Conservation (phyloP, 2,888 invertebrate genomes). For the Uloborus plumipes region DNA sequence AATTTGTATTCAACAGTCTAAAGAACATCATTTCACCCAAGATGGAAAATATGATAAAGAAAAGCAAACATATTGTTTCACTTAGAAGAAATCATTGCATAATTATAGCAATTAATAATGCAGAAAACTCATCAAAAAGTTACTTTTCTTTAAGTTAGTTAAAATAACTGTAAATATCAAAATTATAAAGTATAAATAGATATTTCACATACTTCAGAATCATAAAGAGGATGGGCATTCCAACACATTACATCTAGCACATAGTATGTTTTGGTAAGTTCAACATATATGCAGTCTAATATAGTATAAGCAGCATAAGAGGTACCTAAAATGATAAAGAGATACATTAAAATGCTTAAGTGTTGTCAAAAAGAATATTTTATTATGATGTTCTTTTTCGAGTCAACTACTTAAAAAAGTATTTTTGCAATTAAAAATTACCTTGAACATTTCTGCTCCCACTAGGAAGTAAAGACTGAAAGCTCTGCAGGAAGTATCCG, state of each 20-base stretch:
- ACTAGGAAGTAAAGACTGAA: slow-evolving; percentile 81
- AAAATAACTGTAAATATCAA: no score
- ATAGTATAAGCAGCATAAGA: slow-evolving; percentile 74
- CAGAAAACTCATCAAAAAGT: no score
- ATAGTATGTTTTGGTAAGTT: slow-evolving; percentile 78
- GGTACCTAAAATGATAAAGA: slow-evolving; percentile 12
- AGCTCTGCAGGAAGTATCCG: slow-evolving; percentile 76
- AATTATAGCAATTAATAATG: no score
- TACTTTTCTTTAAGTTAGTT: no score
- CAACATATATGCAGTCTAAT: slow-evolving; percentile 86
- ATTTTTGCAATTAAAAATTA: not conserved
- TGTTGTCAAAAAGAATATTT: no score
- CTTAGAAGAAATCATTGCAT: no score
- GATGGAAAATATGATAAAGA: no score
- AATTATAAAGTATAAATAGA: no score
- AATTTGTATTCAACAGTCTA: no score
- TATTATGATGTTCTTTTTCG: no score
- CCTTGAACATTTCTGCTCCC: slow-evolving; percentile 72
- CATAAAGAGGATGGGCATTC: slow-evolving; percentile 80
- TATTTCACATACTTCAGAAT: slow-evolving; percentile 79
- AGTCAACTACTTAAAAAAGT: not conserved
- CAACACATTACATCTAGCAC: slow-evolving; percentile 87
- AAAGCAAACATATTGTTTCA: no score
- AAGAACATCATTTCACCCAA: no score
- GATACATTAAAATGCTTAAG: slow-evolving; percentile 8